Conservation (phyloP, 2,797 vertebrate species). For the Vespertilio murinus region DNA sequence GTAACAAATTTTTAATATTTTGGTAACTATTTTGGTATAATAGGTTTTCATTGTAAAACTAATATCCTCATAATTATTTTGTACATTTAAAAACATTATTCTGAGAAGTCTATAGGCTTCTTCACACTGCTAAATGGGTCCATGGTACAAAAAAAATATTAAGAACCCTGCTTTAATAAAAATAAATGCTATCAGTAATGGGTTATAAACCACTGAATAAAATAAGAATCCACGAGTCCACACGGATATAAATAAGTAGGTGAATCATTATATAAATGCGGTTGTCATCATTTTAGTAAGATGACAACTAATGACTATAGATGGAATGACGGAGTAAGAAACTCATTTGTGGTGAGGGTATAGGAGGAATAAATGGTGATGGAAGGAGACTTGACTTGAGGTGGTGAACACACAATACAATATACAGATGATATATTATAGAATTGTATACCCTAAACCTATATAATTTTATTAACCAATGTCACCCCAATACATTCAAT, state of each 20-base stretch:
- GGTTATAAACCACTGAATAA: not conserved
- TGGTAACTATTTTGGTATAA: not conserved
- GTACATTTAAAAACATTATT: not conserved
- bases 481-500: no score
- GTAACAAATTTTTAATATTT: slow-evolving; percentile 45
- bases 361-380: not conserved
- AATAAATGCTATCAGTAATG: slow-evolving; percentile 30
- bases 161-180: slow-evolving; percentile 32
- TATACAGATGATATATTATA: no score
- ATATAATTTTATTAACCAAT: no score
- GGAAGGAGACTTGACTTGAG: no score
- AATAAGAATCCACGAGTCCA: not conserved
- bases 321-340: not conserved
- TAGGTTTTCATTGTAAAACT: slow-evolving; percentile 3
- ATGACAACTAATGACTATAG: not conserved
- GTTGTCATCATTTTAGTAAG: not conserved
- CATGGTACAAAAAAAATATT: not conserved
- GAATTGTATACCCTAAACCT: no score
- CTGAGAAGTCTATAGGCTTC: not conserved
- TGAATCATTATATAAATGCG: not conserved
- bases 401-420: no score
- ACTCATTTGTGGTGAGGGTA: not conserved
- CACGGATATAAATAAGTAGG: not conserved
- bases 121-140: not conserved
- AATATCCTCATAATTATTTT: slow-evolving; percentile 1